These are phyloP conservation scores for Miltochrista miniata DNA, from an alignment of 2,888 invertebrate genomes.

Conservation along the genomic window DNA sequence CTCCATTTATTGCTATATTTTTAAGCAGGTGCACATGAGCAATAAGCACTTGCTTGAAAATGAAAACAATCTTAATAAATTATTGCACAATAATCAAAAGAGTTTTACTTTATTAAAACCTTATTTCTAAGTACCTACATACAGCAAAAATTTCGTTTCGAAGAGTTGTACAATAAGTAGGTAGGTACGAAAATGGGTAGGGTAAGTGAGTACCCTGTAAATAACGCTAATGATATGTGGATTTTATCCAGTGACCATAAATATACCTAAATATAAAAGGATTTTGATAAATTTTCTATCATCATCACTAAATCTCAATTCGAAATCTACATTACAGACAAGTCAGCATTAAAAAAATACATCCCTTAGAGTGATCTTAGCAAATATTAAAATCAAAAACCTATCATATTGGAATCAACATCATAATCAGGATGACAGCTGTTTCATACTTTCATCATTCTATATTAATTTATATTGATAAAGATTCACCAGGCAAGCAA, in stretches of 20 bases:
- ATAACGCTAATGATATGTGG: background rate
- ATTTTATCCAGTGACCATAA: background rate
- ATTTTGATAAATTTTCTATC: no score
- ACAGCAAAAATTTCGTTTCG: background rate
- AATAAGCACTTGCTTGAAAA: constrained; percentile 12
- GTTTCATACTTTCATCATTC: no score
- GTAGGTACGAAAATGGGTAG: no score
- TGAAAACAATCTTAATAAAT: constrained; percentile 15
- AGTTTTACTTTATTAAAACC: constrained; percentile 12
- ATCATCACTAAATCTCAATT: no score
- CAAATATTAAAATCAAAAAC: no score
- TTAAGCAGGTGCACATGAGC: constrained; percentile 4
- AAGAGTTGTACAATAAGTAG: background rate
- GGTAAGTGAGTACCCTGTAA: background rate
- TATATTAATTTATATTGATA: no score
- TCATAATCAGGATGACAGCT: no score
- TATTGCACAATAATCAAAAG: constrained; percentile 20
- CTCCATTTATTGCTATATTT: background rate
- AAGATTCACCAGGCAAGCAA: no score
- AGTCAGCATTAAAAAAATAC: no score
- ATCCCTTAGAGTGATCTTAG: no score
- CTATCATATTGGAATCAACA: no score
- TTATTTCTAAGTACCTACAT: background rate
- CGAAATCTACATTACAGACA: no score
- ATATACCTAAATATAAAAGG: background rate